phyloP scores from a whole-genome alignment of 2,113 vertebrate genomes.

The Laticauda laticaudata region DNA sequence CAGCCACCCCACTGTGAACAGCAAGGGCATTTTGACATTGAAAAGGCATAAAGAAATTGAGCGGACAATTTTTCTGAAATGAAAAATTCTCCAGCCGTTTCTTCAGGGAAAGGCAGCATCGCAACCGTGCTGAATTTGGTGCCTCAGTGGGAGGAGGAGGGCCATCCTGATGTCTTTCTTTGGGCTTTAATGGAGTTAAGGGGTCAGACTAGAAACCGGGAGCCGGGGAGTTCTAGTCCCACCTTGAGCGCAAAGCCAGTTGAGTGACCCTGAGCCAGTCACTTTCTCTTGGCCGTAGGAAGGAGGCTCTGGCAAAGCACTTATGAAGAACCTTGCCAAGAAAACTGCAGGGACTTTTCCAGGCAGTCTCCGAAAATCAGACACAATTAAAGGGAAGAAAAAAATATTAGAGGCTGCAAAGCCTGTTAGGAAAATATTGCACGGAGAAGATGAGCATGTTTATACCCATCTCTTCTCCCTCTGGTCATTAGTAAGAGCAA shows the following conservation, averaged over 20 bases:
- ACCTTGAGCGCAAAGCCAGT: neutral
- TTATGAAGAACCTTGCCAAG: neutral
- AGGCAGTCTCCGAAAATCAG: neutral
- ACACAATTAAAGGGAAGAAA: neutral
- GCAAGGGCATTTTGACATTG: neutral
- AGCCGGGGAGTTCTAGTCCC: neutral
- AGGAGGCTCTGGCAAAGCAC: neutral
- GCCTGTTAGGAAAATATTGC: neutral
- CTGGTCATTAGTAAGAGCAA: neutral
- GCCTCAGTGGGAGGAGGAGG: neutral
- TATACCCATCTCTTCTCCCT: neutral
- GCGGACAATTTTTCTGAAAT: neutral
- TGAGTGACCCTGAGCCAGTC: neutral
- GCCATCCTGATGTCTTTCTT: neutral
- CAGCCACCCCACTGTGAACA: neutral
- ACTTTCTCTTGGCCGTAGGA: neutral
- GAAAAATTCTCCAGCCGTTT: neutral
- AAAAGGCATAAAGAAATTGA: neutral
- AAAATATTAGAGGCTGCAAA: neutral
- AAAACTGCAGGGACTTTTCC: neutral
- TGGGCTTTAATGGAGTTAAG: neutral
- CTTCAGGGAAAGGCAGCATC: neutral
- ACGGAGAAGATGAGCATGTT: accelerated
- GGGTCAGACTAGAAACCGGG: neutral
- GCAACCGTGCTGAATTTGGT: neutral